Evolutionary conservation across 2,888 invertebrate genomes (phyloP), one percentile per base, ranked within the genome.

Genomic region (Drosophila kanekoi): DNA sequence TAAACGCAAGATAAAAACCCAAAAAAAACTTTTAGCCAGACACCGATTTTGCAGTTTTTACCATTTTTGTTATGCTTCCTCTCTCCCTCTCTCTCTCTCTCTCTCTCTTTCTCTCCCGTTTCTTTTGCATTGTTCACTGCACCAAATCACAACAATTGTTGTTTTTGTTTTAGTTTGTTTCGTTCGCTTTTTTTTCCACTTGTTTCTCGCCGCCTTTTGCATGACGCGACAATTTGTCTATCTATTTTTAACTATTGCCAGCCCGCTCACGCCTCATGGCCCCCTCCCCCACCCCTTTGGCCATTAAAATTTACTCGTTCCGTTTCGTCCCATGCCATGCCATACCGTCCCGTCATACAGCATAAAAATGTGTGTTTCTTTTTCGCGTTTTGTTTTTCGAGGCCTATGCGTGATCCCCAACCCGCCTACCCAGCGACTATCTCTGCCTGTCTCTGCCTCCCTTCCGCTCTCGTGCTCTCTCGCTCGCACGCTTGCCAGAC

Each of bases 181-280:
- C 54, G 40, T 49, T 28, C n/a, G 56, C 20, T 53, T 58, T 57
- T 61, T 35, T 47, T 62, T 71, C 56, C 49, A 44, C 48, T 56
- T 61, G 38, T 62, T 62, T 49, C 41, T 48, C 45, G 68, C 16
- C 62, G 68, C 65, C 68, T 76, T 85, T 79, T 67, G 78, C 78
- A 81, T 87, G 88, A 87, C 90, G 88, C 90, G 88, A 89, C 90
- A 90, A 86, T 83, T 80, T 87, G 88, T 89, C 88, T 89, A 81
- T 81, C 87, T 89, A 89, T 89, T 89, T 88, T 77, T 89, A 89
- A 64, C 59, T 62, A 76, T 69, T 60, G 70, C 78, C 58, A 44
- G 71, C 67, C 64, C 81, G 51, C 63, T 71, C 63, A 48, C 74
- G 45, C 37, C 40, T 20, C 49, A 4, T 4, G 20, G 4, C 23